A percentile compares a stretch with the other conserved stretches of the same genome.
Evolutionary conservation across 2,797 vertebrate genomes (phyloP).

Genomic region (Fratercula arctica): DNA sequence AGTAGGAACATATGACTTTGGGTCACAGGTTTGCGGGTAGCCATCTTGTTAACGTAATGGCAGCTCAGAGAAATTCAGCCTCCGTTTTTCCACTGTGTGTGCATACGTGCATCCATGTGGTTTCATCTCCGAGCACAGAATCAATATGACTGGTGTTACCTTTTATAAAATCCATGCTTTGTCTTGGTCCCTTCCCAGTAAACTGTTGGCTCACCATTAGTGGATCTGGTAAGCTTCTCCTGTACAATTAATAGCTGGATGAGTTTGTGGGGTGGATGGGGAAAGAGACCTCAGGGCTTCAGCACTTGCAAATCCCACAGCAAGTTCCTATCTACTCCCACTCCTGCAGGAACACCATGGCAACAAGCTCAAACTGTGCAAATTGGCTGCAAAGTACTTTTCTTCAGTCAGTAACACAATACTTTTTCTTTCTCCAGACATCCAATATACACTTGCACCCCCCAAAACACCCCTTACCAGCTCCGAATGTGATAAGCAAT

Average conservation of each 20-base stretch:
- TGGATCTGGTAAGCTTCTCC: background rate
- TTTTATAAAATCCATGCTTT: background rate
- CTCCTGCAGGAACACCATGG: slow-evolving; percentile 38
- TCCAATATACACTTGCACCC: background rate
- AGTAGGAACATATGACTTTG: slow-evolving; percentile 38
- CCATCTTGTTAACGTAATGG: slow-evolving; percentile 21
- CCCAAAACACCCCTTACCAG: background rate
- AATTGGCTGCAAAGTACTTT: slow-evolving; percentile 60
- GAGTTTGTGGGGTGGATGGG: background rate
- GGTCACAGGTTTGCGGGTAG: slow-evolving; percentile 10
- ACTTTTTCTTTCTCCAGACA: slow-evolving; percentile 13
- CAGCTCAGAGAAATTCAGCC: background rate
- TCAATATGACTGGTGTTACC: background rate
- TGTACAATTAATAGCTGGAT: background rate
- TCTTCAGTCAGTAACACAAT: slow-evolving; percentile 61
- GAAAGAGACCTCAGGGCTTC: slow-evolving; percentile 43
- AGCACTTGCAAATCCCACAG: slow-evolving; percentile 45
- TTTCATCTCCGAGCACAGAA: background rate
- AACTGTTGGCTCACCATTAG: background rate
- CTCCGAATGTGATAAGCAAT: slow-evolving; percentile 23
- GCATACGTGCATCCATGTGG: background rate
- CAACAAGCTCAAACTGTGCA: slow-evolving; percentile 59
- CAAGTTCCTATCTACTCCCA: slow-evolving; percentile 53
- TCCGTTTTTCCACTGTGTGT: background rate
- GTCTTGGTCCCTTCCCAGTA: background rate